Conservation (phyloP, 2,113 vertebrate species). For the Smithornis capensis region DNA sequence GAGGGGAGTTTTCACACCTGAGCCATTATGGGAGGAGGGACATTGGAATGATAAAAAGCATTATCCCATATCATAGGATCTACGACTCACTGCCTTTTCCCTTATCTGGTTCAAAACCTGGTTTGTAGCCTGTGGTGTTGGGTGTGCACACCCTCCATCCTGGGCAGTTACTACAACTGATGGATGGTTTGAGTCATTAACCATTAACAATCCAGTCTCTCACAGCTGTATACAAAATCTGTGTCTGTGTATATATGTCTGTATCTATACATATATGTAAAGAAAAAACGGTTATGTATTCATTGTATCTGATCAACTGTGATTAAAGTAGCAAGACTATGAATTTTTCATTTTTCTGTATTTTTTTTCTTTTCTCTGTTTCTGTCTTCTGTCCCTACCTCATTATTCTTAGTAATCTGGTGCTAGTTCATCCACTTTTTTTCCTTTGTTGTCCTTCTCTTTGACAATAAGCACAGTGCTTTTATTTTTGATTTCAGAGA, state of each 20-base stretch:
- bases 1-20: background rate
- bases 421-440: background rate
- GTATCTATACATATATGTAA: rapidly evolving
- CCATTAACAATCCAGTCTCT: background rate
- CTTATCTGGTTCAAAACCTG: too few species aligned
- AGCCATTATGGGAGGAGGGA: background rate
- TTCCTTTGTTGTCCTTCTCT: background rate
- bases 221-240: background rate
- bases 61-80: too few species aligned
- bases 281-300: background rate
- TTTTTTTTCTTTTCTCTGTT: background rate
- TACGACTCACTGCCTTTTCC: too few species aligned
- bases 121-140: too few species aligned
- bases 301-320: background rate
- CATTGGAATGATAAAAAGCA: too few species aligned
- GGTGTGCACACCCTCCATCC: background rate
- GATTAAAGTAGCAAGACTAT: background rate
- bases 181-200: background rate
- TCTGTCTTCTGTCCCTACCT: background rate
- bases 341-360: background rate
- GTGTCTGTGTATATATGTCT: rapidly evolving
- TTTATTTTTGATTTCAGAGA: background rate
- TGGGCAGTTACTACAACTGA: background rate
- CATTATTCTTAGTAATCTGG: background rate
- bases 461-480: background rate